Conservation (phyloP, 2,113 vertebrate species). For the Nymphicus hollandicus region DNA sequence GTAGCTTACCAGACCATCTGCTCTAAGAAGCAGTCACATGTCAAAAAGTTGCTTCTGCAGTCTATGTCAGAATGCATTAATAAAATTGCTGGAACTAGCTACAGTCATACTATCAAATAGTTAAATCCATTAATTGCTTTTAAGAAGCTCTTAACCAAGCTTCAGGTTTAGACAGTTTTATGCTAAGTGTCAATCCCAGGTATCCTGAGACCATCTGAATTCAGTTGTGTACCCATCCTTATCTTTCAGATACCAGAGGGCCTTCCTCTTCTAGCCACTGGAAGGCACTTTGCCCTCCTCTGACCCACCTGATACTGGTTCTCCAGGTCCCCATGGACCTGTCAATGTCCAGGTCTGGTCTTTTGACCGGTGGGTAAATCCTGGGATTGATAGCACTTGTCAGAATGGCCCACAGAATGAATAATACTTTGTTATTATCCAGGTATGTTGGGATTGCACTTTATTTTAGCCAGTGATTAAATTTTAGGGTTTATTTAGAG, state of each 20-base stretch:
- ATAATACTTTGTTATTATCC: not conserved
- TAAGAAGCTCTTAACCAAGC: fast-evolving
- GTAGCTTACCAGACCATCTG: not conserved
- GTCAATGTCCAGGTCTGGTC: not conserved
- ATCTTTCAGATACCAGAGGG: not conserved
- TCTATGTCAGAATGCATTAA: not conserved
- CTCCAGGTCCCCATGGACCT: fast-evolving
- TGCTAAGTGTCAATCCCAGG: not conserved
- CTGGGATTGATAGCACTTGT: not conserved
- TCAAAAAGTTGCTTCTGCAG: not conserved
- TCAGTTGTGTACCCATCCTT: fast-evolving
- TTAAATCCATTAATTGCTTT: not conserved
- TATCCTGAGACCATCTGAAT: not conserved
- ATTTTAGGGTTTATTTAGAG: not conserved
- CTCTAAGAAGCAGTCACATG: not conserved
- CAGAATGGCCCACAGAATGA: not conserved
- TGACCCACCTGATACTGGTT: not conserved
- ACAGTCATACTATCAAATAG: too few relatives aligned
- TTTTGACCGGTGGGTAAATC: not conserved
- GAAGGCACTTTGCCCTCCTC: not conserved
- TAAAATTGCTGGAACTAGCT: not conserved
- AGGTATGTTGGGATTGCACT: not conserved
- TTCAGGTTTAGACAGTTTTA: not conserved
- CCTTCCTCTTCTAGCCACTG: not conserved
- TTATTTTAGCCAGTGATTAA: not conserved